A percentile compares a stretch with the other conserved stretches of the same genome.
Conservation (phyloP, 2,888 invertebrate species). For the Sepioteuthis lessoniana region DNA sequence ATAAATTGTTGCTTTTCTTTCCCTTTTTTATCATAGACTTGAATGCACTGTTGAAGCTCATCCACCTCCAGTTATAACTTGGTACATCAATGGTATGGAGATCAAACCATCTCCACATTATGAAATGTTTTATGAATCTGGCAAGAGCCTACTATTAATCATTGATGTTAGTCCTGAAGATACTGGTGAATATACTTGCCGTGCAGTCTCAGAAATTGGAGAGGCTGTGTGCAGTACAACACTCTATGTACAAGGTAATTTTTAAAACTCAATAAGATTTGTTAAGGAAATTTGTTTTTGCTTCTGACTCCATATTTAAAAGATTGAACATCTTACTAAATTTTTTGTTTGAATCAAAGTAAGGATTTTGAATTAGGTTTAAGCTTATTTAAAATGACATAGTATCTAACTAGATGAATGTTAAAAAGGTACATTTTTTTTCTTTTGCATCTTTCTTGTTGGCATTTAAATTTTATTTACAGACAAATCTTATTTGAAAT, state of each 20-base stretch:
- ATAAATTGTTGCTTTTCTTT: neutral
- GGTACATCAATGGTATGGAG: slow-evolving; percentile 77
- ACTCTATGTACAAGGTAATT: slow-evolving; percentile 77
- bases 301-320: neutral
- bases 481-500: too few relatives aligned
- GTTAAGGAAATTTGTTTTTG: neutral
- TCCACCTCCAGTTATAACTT: slow-evolving; percentile 73
- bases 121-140: slow-evolving; percentile 68
- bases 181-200: slow-evolving; percentile 95
- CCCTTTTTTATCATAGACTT: slow-evolving; percentile 61
- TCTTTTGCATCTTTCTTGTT: too few relatives aligned
- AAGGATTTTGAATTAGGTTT: neutral
- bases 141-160: slow-evolving; percentile 70
- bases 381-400: too few relatives aligned
- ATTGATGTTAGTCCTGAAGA: slow-evolving; percentile 84
- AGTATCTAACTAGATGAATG: too few relatives aligned
- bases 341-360: neutral
- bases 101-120: slow-evolving; percentile 73
- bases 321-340: neutral
- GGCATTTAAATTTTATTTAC: too few relatives aligned
- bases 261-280: neutral
- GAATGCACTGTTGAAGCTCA: slow-evolving; percentile 71
- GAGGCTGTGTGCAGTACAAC: slow-evolving; percentile 96
- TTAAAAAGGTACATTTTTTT: too few relatives aligned
- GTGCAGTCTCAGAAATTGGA: slow-evolving; percentile 92